Evolutionary conservation across 2,888 invertebrate genomes (phyloP).

Genomic region (Pseudoips prasinana): DNA sequence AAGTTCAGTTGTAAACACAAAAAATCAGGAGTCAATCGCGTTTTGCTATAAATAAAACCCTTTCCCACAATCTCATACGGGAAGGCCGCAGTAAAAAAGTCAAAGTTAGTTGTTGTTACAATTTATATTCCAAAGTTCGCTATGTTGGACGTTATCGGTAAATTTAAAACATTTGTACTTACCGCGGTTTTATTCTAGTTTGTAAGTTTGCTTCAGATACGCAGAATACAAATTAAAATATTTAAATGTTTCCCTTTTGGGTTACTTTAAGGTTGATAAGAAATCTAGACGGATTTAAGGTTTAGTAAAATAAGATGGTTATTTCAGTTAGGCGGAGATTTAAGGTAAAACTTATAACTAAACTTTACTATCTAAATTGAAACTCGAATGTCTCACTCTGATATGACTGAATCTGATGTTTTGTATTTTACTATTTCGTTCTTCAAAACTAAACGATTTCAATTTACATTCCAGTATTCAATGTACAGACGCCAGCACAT

Average conservation of each 20-base stretch:
- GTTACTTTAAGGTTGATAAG: conserved; percentile 2
- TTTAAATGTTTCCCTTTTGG: conserved; percentile 10
- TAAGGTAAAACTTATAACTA: no score
- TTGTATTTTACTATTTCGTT: no score
- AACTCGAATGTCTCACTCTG: no score
- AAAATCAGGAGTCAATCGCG: conserved; percentile 29
- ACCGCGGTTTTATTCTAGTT: conserved; percentile 38
- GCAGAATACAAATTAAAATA: conserved; percentile 25
- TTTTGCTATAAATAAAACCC: conserved; percentile 33
- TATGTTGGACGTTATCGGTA: conserved; percentile 44
- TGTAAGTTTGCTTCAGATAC: conserved; percentile 26
- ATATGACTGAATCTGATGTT: no score
- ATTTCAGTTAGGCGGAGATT: no score
- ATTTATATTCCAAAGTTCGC: conserved; percentile 31
- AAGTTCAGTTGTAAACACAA: no score
- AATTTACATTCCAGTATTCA: no score
- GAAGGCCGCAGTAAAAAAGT: conserved; percentile 31
- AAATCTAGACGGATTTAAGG: no score
- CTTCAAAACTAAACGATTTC: no score
- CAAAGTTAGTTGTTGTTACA: conserved; percentile 28
- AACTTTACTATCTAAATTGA: no score
- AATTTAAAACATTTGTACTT: conserved; percentile 46
- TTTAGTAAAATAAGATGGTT: no score
- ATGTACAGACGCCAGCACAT: no score
- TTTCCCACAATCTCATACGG: conserved; percentile 26